These are phyloP conservation scores for Trichomycterus rosablanca DNA, from an alignment of 2,113 vertebrate species.

Conservation along the genomic window DNA sequence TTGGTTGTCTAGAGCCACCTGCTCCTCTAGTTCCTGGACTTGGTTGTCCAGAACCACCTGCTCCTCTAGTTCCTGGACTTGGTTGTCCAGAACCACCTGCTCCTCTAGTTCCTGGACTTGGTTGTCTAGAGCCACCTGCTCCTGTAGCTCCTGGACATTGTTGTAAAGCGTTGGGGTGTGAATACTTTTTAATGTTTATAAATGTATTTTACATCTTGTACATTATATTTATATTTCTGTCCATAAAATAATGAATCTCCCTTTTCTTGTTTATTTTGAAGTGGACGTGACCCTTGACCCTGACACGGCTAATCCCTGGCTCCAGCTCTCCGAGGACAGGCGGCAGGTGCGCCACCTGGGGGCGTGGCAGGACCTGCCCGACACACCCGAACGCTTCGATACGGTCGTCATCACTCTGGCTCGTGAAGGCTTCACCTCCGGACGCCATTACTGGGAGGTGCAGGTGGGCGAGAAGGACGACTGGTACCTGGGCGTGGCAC, in stretches of 20 bases:
- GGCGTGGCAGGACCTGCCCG: slow-evolving; percentile 67
- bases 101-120: no score
- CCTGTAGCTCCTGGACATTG: no score
- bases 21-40: no score
- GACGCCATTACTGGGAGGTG: slow-evolving; percentile 73
- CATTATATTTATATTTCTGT: no score
- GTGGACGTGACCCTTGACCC: slow-evolving; percentile 66
- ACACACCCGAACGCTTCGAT: slow-evolving; percentile 64
- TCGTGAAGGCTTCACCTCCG: slow-evolving; percentile 56
- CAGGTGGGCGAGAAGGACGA: slow-evolving; percentile 72
- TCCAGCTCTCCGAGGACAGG: slow-evolving; percentile 70
- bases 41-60: no score
- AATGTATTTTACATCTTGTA: background rate
- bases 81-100: no score
- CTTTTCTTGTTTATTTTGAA: slow-evolving; percentile 27
- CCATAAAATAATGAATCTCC: no score
- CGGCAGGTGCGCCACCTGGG: slow-evolving; percentile 68
- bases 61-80: no score
- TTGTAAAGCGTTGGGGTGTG: no score
- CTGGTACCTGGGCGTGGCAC: slow-evolving; percentile 71
- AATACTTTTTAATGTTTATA: background rate
- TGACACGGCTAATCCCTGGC: slow-evolving; percentile 68
- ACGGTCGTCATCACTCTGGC: slow-evolving; percentile 69
- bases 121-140: no score
- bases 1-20: no score